Conservation (phyloP, 2,113 vertebrate species). For the Cariama cristata region DNA sequence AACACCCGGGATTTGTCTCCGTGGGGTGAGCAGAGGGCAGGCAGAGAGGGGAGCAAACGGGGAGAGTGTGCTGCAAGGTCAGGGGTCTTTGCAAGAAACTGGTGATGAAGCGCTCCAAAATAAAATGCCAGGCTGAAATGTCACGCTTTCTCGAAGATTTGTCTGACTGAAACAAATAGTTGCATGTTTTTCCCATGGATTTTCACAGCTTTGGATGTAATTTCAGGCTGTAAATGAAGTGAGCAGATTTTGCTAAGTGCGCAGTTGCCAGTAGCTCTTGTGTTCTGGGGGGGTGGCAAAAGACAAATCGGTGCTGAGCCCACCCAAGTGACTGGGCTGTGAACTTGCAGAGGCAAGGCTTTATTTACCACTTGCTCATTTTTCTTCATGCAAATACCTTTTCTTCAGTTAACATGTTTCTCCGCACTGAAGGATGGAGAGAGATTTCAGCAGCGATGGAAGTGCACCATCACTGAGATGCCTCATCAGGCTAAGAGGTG, state of each 20-base stretch:
- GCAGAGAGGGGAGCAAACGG: background rate
- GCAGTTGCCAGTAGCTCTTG: background rate
- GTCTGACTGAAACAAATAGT: conserved; percentile 6
- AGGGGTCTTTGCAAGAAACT: background rate
- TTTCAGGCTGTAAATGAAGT: conserved; percentile 26
- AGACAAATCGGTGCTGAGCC: background rate
- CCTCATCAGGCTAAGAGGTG: background rate
- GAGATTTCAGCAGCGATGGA: background rate
- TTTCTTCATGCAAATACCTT: background rate
- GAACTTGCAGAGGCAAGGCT: background rate
- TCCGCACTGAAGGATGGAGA: background rate
- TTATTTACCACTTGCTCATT: conserved; percentile 3
- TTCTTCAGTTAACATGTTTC: background rate
- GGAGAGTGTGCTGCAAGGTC: background rate
- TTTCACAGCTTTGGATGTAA: background rate
- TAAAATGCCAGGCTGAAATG: conserved; percentile 27
- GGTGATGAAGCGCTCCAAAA: background rate
- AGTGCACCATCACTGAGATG: background rate
- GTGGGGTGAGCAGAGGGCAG: background rate
- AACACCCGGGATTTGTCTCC: background rate
- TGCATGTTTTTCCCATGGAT: background rate
- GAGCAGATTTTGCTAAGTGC: background rate
- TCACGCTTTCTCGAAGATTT: conserved; percentile 24
- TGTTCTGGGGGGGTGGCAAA: background rate
- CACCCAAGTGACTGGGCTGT: background rate